Conservation (phyloP, 2,113 vertebrate species). For the Polypterus bichir region DNA sequence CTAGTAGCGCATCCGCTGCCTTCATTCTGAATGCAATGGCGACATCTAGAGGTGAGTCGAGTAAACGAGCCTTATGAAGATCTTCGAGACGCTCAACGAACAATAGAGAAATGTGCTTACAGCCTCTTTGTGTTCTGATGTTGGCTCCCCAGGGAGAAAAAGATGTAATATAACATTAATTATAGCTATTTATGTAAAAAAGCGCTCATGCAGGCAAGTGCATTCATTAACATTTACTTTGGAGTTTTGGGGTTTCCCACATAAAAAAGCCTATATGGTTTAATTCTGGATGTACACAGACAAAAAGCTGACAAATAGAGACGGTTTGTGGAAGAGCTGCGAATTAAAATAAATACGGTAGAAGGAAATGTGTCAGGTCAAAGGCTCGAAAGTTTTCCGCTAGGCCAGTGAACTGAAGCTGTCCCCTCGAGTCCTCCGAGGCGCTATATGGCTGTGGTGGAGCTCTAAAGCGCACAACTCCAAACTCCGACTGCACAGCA, state of each 20-base stretch:
- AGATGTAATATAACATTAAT: conserved; percentile 28
- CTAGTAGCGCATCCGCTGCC: background rate
- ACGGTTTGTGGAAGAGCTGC: too few species aligned
- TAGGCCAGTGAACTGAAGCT: too few species aligned
- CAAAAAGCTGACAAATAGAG: too few species aligned
- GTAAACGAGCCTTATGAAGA: conserved; percentile 1
- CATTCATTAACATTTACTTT: conserved; percentile 41
- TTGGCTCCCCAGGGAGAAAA: conserved; percentile 10
- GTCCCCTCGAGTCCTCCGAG: too few species aligned
- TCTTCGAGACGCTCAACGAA: background rate
- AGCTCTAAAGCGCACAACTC: too few species aligned
- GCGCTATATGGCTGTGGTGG: too few species aligned
- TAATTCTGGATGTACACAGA: too few species aligned
- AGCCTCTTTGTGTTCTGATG: conserved; percentile 14
- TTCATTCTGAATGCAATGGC: conserved; percentile 48
- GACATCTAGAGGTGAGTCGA: conserved; percentile 45
- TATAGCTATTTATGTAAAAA: conserved; percentile 36
- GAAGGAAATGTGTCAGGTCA: too few species aligned
- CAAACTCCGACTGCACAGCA: too few species aligned
- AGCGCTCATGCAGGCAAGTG: conserved; percentile 30
- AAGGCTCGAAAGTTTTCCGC: too few species aligned
- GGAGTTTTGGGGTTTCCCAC: conserved; percentile 17
- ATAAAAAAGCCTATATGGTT: too few species aligned
- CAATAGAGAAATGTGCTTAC: conserved; percentile 15
- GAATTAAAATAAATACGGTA: too few species aligned